Evolutionary conservation across 64 coral and sea anemone species (phyloP), one percentile per base, ranked within the genome.

Genomic region (Hydrozoanthus tunicans): DNA sequence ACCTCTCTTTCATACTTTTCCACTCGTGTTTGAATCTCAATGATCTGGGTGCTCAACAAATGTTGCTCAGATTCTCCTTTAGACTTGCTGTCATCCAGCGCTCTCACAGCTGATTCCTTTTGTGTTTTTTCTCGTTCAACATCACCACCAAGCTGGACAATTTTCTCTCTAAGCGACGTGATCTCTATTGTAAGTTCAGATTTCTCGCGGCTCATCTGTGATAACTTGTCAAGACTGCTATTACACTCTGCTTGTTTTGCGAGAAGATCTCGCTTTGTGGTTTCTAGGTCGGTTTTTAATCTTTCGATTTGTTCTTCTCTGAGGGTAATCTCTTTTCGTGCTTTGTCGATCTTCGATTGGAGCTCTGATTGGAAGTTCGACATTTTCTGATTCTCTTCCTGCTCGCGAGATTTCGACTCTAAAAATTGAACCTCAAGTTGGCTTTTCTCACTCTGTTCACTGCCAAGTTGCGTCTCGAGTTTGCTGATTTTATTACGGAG

Each of bases 1-100:
- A 99, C 88, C 57, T 99, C 97, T 77, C 83, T 93, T 80, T 93
- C 91, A 70, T 95, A 95, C n/a, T 66, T 97, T 55, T 97, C 95
- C 7, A 97, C 90, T 9, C 95, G 78, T 5, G 92, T 90, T 68
- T 79, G 82, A 56, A 94, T 92, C 54, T 97, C 95, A 5, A 82
- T 66, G 5, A 97, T 83, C 56, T 97, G 91, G 52, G 86, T 76
- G 63, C 54, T 97, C 77, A 94, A 89, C 5, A 90, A 77, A 27
- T 92, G 79, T 17, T 90, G 77, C 9, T 97, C 95, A 8, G 90
- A 79, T 59, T 97, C 95, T 62, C 95, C 95, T 57, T 94, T 94
- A 10, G 66, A 74, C 9, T 55, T 89, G 68, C 75, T 66, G 17
- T 97, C 95, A 24, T 62, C 25, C 4, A 97, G 76, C 6, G 79